Evolutionary conservation across 2,888 invertebrate genomes (phyloP).

Genomic region (Morpho achilles): DNA sequence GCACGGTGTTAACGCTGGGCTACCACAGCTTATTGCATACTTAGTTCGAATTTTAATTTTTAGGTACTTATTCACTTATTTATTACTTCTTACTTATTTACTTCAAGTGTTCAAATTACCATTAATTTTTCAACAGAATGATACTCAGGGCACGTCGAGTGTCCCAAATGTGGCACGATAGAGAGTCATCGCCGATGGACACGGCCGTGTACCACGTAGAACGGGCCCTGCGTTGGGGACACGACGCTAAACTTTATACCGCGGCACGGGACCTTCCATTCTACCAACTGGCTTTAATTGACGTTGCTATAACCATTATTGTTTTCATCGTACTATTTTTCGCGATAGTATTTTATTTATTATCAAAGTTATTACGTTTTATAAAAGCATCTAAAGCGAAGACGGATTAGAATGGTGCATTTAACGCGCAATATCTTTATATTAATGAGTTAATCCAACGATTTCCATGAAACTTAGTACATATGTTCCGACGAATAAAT

Average conservation of each 20-base stretch:
- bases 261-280: slow-evolving; percentile 48
- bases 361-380: slow-evolving; percentile 40
- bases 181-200: slow-evolving; percentile 71
- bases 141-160: slow-evolving; percentile 52
- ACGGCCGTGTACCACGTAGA: slow-evolving; percentile 80
- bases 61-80: no score
- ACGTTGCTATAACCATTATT: slow-evolving; percentile 49
- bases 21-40: no score
- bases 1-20: no score
- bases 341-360: slow-evolving; percentile 37
- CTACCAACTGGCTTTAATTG: slow-evolving; percentile 51
- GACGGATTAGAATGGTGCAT: background rate
- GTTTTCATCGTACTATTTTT: slow-evolving; percentile 38
- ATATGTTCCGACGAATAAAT: no score
- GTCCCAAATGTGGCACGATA: slow-evolving; percentile 74
- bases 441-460: no score
- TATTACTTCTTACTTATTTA: no score
- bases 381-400: slow-evolving; percentile 1
- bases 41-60: no score
- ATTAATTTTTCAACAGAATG: slow-evolving; percentile 49
- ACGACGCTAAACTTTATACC: slow-evolving; percentile 49
- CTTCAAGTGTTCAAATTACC: no score
- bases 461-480: no score
- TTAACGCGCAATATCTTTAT: no score
- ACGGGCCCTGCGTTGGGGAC: slow-evolving; percentile 70